Percentiles rank a stretch among this genome's conserved stretches.
Evolutionary conservation across 2,888 invertebrate species (phyloP).

Genomic region (Belgica antarctica): DNA sequence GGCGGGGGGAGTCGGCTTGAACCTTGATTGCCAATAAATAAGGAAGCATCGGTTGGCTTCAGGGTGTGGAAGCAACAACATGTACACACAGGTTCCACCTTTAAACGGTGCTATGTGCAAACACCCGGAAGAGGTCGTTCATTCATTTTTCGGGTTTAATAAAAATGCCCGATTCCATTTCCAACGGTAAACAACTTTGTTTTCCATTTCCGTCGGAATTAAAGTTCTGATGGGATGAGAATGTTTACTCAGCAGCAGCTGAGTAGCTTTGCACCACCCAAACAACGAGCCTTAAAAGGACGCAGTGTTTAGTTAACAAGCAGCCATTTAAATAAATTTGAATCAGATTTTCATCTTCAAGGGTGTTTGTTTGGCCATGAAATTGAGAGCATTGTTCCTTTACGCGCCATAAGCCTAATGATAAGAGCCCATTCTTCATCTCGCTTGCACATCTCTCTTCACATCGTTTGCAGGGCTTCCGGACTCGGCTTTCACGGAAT

Average conservation of each 20-base stretch:
- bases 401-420: conserved; percentile 31
- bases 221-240: background rate
- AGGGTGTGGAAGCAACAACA: no score
- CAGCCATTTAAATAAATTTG: conserved; percentile 36
- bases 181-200: background rate
- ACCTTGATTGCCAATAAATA: background rate
- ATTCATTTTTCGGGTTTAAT: no score
- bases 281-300: no score
- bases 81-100: no score
- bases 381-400: conserved; percentile 19
- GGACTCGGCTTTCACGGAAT: background rate
- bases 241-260: no score
- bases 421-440: conserved; percentile 11
- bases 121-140: no score
- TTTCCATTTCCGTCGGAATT: background rate
- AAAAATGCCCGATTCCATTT: background rate
- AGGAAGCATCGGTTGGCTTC: no score
- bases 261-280: no score
- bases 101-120: no score
- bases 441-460: background rate
- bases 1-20: background rate
- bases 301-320: background rate
- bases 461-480: background rate
- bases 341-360: conserved; percentile 8
- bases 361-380: background rate